phyloP scores from a whole-genome alignment of 2,888 invertebrate genomes.

The Andrena hattorfiana region DNA sequence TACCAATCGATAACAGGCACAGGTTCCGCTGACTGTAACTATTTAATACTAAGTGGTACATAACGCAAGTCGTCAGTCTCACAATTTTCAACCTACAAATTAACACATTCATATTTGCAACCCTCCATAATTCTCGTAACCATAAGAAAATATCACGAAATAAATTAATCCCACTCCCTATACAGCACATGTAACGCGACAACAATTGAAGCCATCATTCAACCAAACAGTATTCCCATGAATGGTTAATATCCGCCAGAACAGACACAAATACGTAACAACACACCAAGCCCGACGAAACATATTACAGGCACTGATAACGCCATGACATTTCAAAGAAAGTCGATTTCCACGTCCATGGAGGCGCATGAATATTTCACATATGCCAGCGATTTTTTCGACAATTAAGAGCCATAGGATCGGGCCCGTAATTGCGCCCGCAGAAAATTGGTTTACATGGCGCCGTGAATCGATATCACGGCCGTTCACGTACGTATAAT shows the following conservation, averaged over 20 bases:
- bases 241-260: too few relatives aligned
- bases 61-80: too few relatives aligned
- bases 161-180: too few relatives aligned
- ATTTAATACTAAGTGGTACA: too few relatives aligned
- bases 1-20: neutral
- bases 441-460: constrained; percentile 43
- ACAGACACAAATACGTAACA: neutral
- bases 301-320: neutral
- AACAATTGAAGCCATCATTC: too few relatives aligned
- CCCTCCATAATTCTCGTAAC: too few relatives aligned
- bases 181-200: too few relatives aligned
- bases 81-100: too few relatives aligned
- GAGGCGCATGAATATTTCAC: constrained; percentile 15
- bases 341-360: neutral
- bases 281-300: neutral
- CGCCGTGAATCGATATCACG: constrained; percentile 6
- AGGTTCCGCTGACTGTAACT: neutral
- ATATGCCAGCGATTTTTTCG: neutral
- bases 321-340: neutral
- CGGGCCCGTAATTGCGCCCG: neutral
- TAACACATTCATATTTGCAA: too few relatives aligned
- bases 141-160: too few relatives aligned
- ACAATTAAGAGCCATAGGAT: constrained; percentile 7
- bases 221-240: too few relatives aligned
- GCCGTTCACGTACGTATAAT: constrained; percentile 43